phyloP scores from a whole-genome alignment of 2,797 vertebrate genomes.

The Pipistrellus pygmaeus region DNA sequence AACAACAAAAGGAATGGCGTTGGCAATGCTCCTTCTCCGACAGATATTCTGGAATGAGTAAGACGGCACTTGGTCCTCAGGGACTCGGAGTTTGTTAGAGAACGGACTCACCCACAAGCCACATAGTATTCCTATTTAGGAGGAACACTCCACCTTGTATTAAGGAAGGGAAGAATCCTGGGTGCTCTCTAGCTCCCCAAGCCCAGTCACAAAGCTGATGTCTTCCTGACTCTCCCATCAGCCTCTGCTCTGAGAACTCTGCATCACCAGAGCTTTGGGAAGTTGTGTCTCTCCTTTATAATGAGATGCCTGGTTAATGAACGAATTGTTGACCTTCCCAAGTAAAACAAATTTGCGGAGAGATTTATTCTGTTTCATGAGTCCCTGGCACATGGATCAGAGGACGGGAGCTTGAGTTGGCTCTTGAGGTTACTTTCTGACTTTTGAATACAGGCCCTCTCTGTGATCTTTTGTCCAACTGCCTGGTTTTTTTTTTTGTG shows the following conservation, averaged over 20 bases:
- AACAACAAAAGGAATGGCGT: neutral
- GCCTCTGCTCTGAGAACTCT: slow-evolving; percentile 31
- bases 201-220: neutral
- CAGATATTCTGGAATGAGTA: neutral
- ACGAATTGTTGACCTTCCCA: slow-evolving; percentile 70
- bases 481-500: neutral
- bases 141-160: neutral
- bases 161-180: neutral
- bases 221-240: neutral
- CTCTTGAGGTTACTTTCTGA: neutral
- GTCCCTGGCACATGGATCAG: slow-evolving; percentile 7
- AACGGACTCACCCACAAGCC: neutral
- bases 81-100: neutral
- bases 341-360: slow-evolving; percentile 63
- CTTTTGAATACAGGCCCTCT: neutral
- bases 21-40: neutral
- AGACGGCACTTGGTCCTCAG: neutral
- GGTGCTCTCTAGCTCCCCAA: neutral
- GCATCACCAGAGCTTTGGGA: slow-evolving; percentile 48
- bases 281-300: slow-evolving; percentile 41
- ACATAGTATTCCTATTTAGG: slow-evolving; percentile 36
- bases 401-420: neutral
- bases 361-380: slow-evolving; percentile 43
- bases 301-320: slow-evolving; percentile 76
- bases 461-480: slow-evolving; percentile 49